Evolutionary conservation across 2,113 vertebrate species (phyloP), one percentile per base, ranked within the genome.

Genomic region (Heliornis fulica): DNA sequence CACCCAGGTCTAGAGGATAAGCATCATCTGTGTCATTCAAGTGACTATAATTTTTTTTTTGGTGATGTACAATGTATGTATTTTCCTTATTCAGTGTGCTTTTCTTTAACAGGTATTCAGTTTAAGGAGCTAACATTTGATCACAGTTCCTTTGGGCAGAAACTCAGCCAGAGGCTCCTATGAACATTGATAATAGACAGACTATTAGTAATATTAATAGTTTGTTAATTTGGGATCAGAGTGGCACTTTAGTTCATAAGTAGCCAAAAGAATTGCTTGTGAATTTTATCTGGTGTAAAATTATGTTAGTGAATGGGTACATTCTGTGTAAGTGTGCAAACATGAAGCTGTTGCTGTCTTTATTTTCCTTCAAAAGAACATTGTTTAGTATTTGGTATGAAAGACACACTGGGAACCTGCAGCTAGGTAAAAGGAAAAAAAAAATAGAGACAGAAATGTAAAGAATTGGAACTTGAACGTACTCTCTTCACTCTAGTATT

Each of bases 391-490:
- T 36, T 80, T 54, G 8, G 17, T 69, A 21, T 38, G 12, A 65
- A 95, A 66, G 25, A 38, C 22, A 83, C 22, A 38, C 4, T 34
- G 38, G 38, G 19, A 94, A 86, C 29, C 3, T 66, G 21, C 5
- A 34, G 23, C 14, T 56, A 72, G 13, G 46, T 65, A 65, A 86
- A 85, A 84, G 5, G 6, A 4, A 29, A 53, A 59, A 83, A 68
- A 48, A 46, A 60, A 31, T 3, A 28, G 15, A 48, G 12, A 3
- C 4, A 80, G 29, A 48, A 61, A 88, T 77, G 21, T 70, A 34
- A 78, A 69, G 21, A 76, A 86, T 26, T 59, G n/a, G 36, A 54
- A 88, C 59, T 95, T 91, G 72, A 57, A 76, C 57, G 57, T 83
- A 86, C 13, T 81, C 1, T 53, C 17, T 83, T 65, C 32, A 56